Evolutionary conservation across 1,140 invertebrate species (phyloP).

Genomic region (Anastrepha ludens): DNA sequence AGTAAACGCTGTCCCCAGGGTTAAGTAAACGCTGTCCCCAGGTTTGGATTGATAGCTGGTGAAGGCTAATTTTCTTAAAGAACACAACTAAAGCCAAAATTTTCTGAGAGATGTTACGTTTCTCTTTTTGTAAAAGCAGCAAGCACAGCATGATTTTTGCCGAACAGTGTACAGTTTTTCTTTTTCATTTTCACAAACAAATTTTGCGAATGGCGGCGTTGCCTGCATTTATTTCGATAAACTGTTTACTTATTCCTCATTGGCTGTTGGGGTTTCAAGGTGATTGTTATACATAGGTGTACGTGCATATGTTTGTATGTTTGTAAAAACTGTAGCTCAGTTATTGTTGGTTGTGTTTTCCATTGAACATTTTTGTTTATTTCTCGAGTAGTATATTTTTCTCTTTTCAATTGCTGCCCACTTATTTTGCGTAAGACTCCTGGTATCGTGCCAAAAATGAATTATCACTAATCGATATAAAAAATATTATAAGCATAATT

Average conservation of each 20-base stretch:
- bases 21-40: too few relatives aligned
- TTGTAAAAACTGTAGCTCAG: not conserved
- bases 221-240: not conserved
- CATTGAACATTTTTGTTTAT: too few relatives aligned
- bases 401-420: not conserved
- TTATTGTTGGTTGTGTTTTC: too few relatives aligned
- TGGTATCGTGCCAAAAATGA: constrained; percentile 45
- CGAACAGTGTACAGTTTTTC: too few relatives aligned
- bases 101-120: too few relatives aligned
- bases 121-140: too few relatives aligned
- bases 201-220: not conserved
- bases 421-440: not conserved
- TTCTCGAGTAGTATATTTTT: not conserved
- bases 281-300: not conserved
- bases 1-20: too few relatives aligned
- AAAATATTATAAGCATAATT: not conserved
- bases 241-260: constrained; percentile 10
- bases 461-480: constrained; percentile 24
- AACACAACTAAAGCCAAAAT: too few relatives aligned
- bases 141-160: too few relatives aligned
- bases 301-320: not conserved
- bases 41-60: too few relatives aligned
- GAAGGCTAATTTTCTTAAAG: too few relatives aligned
- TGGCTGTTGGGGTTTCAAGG: constrained; percentile 1
- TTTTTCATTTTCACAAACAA: too few relatives aligned